Percentiles rank a stretch among this genome's conserved stretches.
These are phyloP conservation scores for Physella acuta DNA, from an alignment of 1,140 invertebrate genomes.

Conservation along the genomic window DNA sequence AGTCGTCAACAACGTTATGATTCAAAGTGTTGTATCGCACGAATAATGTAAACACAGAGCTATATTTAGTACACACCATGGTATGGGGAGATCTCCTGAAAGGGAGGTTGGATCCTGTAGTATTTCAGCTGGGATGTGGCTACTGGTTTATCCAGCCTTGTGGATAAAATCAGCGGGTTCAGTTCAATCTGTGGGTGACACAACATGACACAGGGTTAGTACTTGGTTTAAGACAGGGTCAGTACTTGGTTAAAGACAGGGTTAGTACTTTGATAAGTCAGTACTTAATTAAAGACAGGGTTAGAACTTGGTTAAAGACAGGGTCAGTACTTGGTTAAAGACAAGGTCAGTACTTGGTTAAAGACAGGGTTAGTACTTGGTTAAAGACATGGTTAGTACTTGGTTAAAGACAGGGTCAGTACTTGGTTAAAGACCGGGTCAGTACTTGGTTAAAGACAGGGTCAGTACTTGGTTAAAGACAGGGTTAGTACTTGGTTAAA, in stretches of 20 bases:
- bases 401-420: no score
- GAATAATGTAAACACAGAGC: not conserved
- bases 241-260: not conserved
- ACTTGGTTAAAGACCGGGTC: no score
- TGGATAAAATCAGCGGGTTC: conserved; percentile 4
- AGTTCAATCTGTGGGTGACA: conserved; percentile 16
- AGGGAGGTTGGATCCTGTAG: not conserved
- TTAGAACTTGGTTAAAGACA: not conserved
- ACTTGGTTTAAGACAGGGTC: not conserved
- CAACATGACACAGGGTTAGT: not conserved
- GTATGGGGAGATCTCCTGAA: not conserved
- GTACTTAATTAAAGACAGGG: not conserved
- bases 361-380: no score
- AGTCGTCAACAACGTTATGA: not conserved
- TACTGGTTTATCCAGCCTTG: not conserved
- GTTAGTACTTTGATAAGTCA: not conserved
- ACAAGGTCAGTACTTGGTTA: no score
- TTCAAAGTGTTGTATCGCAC: not conserved
- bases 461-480: no score
- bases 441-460: no score
- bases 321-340: not conserved
- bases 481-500: no score
- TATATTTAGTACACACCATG: conserved; percentile 1
- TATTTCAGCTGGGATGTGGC: not conserved
- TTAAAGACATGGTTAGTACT: no score